These are phyloP conservation scores for Sphyrna mokarran DNA, from an alignment of 2,113 vertebrate genomes.

Conservation along the genomic window DNA sequence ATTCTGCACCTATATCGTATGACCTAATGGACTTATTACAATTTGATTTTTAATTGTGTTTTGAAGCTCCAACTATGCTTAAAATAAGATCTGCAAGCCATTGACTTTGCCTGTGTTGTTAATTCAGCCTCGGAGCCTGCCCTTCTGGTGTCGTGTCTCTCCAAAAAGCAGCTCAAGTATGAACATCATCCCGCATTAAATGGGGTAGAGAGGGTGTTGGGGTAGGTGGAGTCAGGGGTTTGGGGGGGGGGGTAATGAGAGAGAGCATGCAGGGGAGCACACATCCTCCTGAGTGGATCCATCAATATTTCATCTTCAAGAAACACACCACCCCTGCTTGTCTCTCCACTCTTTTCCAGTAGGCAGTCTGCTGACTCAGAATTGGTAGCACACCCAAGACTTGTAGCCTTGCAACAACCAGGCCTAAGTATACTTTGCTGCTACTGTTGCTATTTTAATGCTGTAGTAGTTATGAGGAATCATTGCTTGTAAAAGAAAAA, in stretches of 20 bases:
- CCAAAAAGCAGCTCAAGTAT: not conserved
- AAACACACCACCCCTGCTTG: not conserved
- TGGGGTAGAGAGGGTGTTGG: too few species aligned
- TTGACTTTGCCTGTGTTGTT: not conserved
- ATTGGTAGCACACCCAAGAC: not conserved
- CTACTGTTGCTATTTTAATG: not conserved
- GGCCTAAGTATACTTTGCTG: not conserved
- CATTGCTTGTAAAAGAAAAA: not conserved
- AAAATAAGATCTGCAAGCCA: not conserved
- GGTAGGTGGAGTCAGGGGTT: too few species aligned
- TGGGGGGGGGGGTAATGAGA: too few species aligned
- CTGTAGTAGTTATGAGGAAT: not conserved
- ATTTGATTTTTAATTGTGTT: not conserved
- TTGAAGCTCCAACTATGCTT: not conserved
- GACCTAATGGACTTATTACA: not conserved
- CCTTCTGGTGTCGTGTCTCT: not conserved
- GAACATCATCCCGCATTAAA: not conserved
- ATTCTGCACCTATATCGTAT: too few species aligned
- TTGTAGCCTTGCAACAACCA: not conserved
- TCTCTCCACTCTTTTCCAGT: not conserved
- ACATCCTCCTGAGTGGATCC: not conserved
- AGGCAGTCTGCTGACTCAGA: not conserved
- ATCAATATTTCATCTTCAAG: not conserved
- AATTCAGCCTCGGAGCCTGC: not conserved
- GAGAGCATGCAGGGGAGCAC: too few species aligned